These are phyloP conservation scores for Falco novaeseelandiae DNA, from an alignment of 2,797 vertebrate species.

Conservation along the genomic window DNA sequence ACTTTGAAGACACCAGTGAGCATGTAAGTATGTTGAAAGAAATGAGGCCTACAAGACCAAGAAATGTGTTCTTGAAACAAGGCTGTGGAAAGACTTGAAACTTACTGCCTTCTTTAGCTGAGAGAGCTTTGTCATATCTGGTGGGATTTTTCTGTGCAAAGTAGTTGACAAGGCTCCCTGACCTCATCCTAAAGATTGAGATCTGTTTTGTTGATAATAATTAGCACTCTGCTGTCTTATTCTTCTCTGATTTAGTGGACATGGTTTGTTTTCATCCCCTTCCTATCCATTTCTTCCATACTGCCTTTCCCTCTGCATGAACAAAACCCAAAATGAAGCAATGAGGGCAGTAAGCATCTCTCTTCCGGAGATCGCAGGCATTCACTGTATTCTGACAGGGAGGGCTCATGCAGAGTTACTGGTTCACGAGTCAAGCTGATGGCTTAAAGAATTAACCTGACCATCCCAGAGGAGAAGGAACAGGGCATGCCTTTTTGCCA, in stretches of 20 bases:
- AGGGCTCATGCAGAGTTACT: not conserved
- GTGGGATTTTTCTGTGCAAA: not conserved
- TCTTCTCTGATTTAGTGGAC: not conserved
- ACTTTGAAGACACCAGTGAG: not conserved
- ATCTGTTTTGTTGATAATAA: not conserved
- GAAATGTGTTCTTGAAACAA: not conserved
- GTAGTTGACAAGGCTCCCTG: not conserved
- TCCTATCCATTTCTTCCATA: not conserved
- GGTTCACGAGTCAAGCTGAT: not conserved
- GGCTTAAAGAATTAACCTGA: not conserved
- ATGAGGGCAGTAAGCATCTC: not conserved
- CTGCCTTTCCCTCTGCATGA: not conserved
- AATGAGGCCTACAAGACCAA: not conserved
- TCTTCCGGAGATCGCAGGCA: not conserved
- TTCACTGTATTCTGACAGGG: not conserved
- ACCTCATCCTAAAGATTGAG: not conserved
- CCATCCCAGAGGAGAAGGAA: not conserved
- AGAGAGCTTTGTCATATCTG: not conserved
- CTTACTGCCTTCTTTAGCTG: not conserved
- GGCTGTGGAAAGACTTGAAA: not conserved
- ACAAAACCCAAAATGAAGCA: rapidly evolving
- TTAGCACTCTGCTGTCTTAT: not conserved
- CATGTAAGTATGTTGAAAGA: not conserved
- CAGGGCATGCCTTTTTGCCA: not conserved
- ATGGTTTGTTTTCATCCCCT: not conserved